phyloP scores from a whole-genome alignment of 2,888 invertebrate species.

The Xylota segnis region DNA sequence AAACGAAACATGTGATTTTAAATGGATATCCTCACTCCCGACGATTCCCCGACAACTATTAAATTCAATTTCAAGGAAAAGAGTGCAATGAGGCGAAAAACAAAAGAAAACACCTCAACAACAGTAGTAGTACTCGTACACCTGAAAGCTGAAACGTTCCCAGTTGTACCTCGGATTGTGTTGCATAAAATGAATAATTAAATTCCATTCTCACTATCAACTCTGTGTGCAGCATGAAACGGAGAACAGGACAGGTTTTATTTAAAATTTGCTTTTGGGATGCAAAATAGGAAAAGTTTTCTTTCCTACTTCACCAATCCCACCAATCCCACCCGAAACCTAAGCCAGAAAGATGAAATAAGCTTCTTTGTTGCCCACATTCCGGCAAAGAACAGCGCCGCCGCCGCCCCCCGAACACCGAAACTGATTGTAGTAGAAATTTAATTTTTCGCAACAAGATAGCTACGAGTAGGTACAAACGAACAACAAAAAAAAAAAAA shows the following conservation, averaged over 20 bases:
- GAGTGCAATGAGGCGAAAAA: conserved; percentile 51
- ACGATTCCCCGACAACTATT: conserved; percentile 24
- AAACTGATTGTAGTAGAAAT: conserved; percentile 59
- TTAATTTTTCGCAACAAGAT: conserved; percentile 60
- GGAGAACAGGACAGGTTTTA: conserved; percentile 50
- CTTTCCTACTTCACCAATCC: neutral
- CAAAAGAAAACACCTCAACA: conserved; percentile 35
- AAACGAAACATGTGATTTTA: conserved; percentile 23
- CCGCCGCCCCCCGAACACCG: neutral
- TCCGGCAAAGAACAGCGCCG: neutral
- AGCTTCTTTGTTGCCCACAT: conserved; percentile 54
- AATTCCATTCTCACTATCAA: conserved; percentile 76
- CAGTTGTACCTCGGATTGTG: conserved; percentile 62
- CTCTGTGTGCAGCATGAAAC: conserved; percentile 48
- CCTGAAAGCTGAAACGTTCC: conserved; percentile 28
- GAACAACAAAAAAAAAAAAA: conserved; percentile 26
- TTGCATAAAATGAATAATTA: conserved; percentile 73
- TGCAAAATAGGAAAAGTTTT: conserved; percentile 65
- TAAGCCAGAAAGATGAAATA: conserved; percentile 54
- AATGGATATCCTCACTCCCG: neutral
- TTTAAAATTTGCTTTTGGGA: conserved; percentile 62
- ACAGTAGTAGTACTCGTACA: conserved; percentile 5
- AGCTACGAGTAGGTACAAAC: conserved; percentile 1
- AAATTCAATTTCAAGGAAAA: conserved; percentile 62
- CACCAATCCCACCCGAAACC: conserved; percentile 2